Conservation (phyloP, 2,888 invertebrate species). For the Arenicola marina region DNA sequence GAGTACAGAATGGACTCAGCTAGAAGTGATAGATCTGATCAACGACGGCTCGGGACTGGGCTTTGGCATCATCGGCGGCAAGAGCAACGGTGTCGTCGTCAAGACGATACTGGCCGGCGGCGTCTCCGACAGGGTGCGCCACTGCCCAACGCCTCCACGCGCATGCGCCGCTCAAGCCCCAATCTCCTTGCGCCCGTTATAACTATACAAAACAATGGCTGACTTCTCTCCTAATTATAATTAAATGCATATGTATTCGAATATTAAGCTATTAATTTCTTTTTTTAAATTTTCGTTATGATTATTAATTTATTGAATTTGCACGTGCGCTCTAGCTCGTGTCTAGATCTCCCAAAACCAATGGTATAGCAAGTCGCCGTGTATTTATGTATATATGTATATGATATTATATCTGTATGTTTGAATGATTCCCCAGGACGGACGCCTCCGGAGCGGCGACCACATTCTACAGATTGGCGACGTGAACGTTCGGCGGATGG, state of each 20-base stretch:
- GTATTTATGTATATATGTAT: not conserved
- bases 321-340: not conserved
- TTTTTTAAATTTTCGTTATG: no score
- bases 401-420: not conserved
- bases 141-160: no score
- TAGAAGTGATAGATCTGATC: conserved; percentile 95
- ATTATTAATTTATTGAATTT: no score
- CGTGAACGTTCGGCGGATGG: conserved; percentile 93
- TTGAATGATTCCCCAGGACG: conserved; percentile 71
- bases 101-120: conserved; percentile 98
- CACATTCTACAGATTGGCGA: conserved; percentile 88
- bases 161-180: no score
- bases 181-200: no score
- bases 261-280: no score
- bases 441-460: conserved; percentile 93
- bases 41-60: conserved; percentile 98
- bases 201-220: no score
- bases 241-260: no score
- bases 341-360: not conserved
- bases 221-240: no score
- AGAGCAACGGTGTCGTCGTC: conserved; percentile 98
- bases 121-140: conserved; percentile 89
- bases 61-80: conserved; percentile 94
- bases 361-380: not conserved
- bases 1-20: conserved; percentile 99